A percentile compares a stretch with the other conserved stretches of the same genome.
These are phyloP conservation scores for Brachionus calyciflorus DNA, from an alignment of 1,140 invertebrate genomes.

Conservation along the genomic window DNA sequence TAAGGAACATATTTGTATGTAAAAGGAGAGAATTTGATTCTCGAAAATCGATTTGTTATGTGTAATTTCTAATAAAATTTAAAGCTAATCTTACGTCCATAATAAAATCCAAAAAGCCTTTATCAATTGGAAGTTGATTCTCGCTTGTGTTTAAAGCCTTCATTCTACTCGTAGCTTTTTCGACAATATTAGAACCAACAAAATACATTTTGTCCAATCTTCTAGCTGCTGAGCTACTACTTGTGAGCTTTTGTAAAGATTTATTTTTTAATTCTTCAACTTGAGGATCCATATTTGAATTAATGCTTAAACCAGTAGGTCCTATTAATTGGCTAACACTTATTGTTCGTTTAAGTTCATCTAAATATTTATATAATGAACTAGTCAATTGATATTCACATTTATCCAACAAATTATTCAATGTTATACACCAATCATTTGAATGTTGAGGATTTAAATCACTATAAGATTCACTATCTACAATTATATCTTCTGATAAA, in stretches of 20 bases:
- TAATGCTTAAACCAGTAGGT: not conserved
- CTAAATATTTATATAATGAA: slow-evolving; percentile 15
- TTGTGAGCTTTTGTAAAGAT: slow-evolving; percentile 28
- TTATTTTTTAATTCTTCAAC: slow-evolving; percentile 19
- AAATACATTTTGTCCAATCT: slow-evolving; percentile 26
- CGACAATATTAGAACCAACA: slow-evolving; percentile 50
- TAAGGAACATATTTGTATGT: too few species aligned
- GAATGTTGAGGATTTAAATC: slow-evolving; percentile 82
- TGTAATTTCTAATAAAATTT: not conserved
- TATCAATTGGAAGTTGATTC: slow-evolving; percentile 69
- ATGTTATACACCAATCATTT: slow-evolving; percentile 68
- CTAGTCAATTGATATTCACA: slow-evolving; percentile 37
- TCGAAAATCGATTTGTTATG: too few species aligned
- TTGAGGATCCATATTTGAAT: not conserved
- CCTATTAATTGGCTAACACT: slow-evolving; percentile 20
- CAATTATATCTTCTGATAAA: slow-evolving; percentile 77
- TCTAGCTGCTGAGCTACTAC: not conserved
- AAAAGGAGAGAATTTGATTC: not conserved
- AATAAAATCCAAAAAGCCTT: slow-evolving; percentile 71
- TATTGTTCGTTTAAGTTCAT: slow-evolving; percentile 25
- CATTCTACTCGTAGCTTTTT: slow-evolving; percentile 52
- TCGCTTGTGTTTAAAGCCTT: slow-evolving; percentile 59
- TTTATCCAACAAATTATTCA: slow-evolving; percentile 33
- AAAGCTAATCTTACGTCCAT: slow-evolving; percentile 65
- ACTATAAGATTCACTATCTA: slow-evolving; percentile 75